Conservation (phyloP, 2,888 invertebrate species). For the Mesorhabditis sp. region DNA sequence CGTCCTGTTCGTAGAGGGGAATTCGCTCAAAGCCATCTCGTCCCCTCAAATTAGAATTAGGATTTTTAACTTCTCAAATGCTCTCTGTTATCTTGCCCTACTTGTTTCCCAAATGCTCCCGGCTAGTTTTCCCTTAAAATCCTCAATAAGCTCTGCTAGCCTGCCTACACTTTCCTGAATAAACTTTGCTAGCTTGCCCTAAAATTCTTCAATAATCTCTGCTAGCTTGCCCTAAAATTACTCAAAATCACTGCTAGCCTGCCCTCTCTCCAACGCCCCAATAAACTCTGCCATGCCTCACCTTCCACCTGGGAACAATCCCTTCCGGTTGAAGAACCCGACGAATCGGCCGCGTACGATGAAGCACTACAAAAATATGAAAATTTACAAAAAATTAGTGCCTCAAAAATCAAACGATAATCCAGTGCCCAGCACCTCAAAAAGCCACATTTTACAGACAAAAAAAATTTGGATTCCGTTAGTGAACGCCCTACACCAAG, state of each 20-base stretch:
- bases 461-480: too few species aligned
- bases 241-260: too few species aligned
- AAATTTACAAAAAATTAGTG: neutral
- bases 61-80: neutral
- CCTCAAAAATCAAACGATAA: too few species aligned
- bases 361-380: conserved; percentile 15
- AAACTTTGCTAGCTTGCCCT: too few species aligned
- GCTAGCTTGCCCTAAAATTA: neutral
- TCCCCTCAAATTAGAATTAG: neutral
- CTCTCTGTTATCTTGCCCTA: neutral
- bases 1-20: conserved; percentile 36
- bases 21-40: conserved; percentile 31
- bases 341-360: conserved; percentile 28
- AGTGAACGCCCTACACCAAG: too few species aligned
- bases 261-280: too few species aligned
- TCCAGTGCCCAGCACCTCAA: too few species aligned
- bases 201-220: too few species aligned
- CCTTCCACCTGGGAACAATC: conserved; percentile 29
- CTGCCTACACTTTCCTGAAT: too few species aligned
- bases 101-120: neutral
- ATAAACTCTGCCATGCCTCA: neutral
- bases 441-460: too few species aligned
- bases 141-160: too few species aligned
- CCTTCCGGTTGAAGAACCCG: conserved; percentile 29
- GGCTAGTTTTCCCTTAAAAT: too few species aligned